A percentile compares a stretch with the other conserved stretches of the same genome.
Conservation (phyloP, 2,888 invertebrate species). For the Chouioia cunea region DNA sequence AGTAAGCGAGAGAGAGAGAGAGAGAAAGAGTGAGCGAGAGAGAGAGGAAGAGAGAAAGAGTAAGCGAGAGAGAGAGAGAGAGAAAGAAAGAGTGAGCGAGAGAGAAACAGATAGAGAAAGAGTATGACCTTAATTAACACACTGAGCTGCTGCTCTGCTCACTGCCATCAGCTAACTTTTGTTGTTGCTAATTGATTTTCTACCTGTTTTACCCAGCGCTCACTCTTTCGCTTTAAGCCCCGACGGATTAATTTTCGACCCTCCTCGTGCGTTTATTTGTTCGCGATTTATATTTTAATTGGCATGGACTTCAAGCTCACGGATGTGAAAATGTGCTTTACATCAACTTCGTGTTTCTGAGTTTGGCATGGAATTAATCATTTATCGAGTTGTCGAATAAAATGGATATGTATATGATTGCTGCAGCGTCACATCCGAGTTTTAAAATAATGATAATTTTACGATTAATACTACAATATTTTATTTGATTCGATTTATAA, state of each 20-base stretch:
- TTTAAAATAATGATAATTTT: no score
- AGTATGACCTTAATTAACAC: constrained; percentile 44
- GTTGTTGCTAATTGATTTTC: constrained; percentile 42
- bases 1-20: no score
- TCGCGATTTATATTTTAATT: constrained; percentile 9
- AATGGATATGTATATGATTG: no score
- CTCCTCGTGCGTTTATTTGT: not conserved
- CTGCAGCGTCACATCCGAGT: no score
- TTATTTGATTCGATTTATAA: no score
- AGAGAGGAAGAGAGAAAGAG: not conserved
- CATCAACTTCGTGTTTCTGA: no score
- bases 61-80: constrained; percentile 8
- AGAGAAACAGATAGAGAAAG: not conserved
- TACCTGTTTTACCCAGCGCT: not conserved
- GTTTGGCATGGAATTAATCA: no score
- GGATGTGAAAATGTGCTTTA: not conserved
- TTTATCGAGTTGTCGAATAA: no score
- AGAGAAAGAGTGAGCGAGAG: no score
- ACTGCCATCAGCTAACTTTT: constrained; percentile 20
- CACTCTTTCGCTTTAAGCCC: not conserved
- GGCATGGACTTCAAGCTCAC: not conserved
- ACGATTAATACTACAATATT: no score
- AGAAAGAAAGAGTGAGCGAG: constrained; percentile 10
- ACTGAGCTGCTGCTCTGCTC: not conserved
- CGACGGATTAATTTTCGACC: constrained; percentile 30